These are phyloP conservation scores for Andricus grossulariae DNA, from an alignment of 1,140 invertebrate genomes.

Conservation along the genomic window DNA sequence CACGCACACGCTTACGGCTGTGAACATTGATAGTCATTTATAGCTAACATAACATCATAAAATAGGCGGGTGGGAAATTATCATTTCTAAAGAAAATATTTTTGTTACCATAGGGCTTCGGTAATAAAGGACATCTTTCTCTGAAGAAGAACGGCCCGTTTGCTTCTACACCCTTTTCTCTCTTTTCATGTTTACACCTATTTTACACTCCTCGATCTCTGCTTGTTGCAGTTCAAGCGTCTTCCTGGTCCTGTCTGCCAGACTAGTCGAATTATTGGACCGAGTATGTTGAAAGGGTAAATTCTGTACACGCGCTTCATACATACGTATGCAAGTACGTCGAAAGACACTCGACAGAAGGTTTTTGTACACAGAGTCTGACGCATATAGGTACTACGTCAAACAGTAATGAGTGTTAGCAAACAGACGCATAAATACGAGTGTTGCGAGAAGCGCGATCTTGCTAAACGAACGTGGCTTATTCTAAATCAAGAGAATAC, in stretches of 20 bases:
- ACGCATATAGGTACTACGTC: slow-evolving; percentile 11
- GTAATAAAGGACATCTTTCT: no score
- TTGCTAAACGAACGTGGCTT: not conserved
- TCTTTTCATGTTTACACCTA: not conserved
- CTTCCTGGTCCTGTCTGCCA: not conserved
- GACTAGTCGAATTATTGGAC: not conserved
- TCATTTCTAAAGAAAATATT: no score
- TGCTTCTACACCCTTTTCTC: not conserved
- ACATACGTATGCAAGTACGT: not conserved
- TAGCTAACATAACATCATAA: no score
- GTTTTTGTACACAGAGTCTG: not conserved
- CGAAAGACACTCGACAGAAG: slow-evolving; percentile 8
- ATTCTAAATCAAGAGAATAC: not conserved
- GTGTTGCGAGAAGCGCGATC: not conserved
- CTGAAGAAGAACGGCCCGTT: not conserved
- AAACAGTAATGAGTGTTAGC: slow-evolving; percentile 13
- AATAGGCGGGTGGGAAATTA: no score
- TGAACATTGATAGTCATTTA: no score
- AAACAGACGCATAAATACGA: slow-evolving; percentile 3
- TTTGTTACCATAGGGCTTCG: no score
- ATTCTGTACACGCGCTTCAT: not conserved
- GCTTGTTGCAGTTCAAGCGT: not conserved
- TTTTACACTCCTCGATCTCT: not conserved
- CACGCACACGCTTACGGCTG: no score
- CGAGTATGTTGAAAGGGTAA: slow-evolving; percentile 9